Evolutionary conservation across 2,113 vertebrate genomes (phyloP).

Genomic region (Suricata suricatta): DNA sequence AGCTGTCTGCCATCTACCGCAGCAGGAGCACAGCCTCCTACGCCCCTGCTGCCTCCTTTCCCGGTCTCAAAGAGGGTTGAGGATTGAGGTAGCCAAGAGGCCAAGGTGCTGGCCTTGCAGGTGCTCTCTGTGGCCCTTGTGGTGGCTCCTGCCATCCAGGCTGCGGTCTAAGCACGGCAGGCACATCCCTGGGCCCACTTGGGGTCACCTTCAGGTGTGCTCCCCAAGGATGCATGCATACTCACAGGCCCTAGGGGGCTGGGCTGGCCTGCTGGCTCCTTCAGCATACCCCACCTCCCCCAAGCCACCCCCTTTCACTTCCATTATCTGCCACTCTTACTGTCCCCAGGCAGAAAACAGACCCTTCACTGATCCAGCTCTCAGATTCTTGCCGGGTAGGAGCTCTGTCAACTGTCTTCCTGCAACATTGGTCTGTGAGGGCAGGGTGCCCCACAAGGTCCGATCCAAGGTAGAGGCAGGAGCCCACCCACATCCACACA

Average conservation of each 20-base stretch:
- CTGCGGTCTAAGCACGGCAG: neutral
- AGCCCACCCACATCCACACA: neutral
- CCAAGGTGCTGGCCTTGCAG: neutral
- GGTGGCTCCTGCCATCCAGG: neutral
- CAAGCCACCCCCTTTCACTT: neutral
- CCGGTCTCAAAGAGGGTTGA: neutral
- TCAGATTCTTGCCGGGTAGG: neutral
- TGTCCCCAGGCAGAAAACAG: neutral
- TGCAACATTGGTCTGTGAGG: neutral
- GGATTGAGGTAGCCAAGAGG: neutral
- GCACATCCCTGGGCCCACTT: neutral
- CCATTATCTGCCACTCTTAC: rapidly evolving
- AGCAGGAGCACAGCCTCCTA: neutral
- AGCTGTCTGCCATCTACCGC: neutral
- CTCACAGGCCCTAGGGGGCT: too few species aligned
- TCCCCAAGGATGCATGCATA: neutral
- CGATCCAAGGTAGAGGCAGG: neutral
- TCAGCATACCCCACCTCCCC: neutral
- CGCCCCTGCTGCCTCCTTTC: rapidly evolving
- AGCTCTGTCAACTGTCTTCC: neutral
- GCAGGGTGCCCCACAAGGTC: neutral
- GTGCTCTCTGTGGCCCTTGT: neutral
- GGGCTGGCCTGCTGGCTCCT: neutral
- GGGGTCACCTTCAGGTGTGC: neutral
- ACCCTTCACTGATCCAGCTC: neutral